A percentile compares a stretch with the other conserved stretches of the same genome.
Evolutionary conservation across 2,113 vertebrate species (phyloP).

Genomic region (Pipra filicauda): DNA sequence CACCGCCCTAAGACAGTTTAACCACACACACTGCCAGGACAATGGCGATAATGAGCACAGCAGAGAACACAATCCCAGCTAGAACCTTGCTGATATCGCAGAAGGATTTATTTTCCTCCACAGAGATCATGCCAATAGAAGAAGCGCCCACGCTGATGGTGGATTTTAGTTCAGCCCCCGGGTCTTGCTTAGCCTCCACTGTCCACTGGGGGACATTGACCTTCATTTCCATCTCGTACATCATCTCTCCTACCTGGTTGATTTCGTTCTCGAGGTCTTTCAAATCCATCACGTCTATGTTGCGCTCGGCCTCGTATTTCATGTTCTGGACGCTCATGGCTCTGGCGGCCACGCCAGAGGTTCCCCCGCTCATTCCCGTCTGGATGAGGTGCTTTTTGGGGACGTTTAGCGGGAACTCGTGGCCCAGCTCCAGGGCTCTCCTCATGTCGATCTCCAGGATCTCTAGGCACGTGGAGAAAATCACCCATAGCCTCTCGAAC

Average conservation of each 20-base stretch:
- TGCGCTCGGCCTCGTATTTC: constrained; percentile 86
- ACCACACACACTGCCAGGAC: constrained; percentile 89
- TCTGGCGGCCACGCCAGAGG: constrained; percentile 84
- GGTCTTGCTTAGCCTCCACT: constrained; percentile 90
- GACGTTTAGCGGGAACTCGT: constrained; percentile 89
- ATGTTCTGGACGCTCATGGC: constrained; percentile 92
- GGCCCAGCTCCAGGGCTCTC: constrained; percentile 87
- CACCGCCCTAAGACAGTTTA: constrained; percentile 80
- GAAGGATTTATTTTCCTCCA: constrained; percentile 80
- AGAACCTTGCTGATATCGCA: constrained; percentile 81
- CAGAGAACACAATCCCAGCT: constrained; percentile 84
- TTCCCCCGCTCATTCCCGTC: constrained; percentile 90
- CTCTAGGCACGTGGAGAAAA: constrained; percentile 95
- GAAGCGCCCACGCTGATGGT: constrained; percentile 84
- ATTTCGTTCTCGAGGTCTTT: constrained; percentile 89
- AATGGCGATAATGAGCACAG: constrained; percentile 85
- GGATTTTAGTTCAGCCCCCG: constrained; percentile 90
- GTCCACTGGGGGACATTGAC: constrained; percentile 98
- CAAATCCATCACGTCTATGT: constrained; percentile 89
- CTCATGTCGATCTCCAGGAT: constrained; percentile 95
- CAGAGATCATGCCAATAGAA: constrained; percentile 82
- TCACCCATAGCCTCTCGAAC: constrained; percentile 95
- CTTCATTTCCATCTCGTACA: constrained; percentile 98
- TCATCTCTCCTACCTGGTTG: constrained; percentile 90
- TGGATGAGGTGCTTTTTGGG: constrained; percentile 90